phyloP scores from a whole-genome alignment of 1,140 invertebrate genomes.

The Saccostrea glomerata region DNA sequence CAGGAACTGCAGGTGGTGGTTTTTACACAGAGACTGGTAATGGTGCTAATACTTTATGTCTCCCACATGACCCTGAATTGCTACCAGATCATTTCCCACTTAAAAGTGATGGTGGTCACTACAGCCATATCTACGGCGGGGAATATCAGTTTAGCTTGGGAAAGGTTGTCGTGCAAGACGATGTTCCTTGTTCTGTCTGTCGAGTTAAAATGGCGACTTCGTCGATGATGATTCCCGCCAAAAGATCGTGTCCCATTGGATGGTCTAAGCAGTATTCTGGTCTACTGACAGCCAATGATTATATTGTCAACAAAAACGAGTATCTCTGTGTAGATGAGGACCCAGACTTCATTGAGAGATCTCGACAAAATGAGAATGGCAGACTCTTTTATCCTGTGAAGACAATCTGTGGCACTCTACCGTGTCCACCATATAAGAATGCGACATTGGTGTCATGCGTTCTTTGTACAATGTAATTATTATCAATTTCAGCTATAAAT shows the following conservation, averaged over 20 bases:
- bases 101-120: neutral
- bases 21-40: neutral
- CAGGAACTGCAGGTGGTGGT: neutral
- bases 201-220: neutral
- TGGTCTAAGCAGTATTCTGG: conserved; percentile 27
- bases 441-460: conserved; percentile 52
- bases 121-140: neutral
- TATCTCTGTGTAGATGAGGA: conserved; percentile 62
- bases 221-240: neutral
- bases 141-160: conserved; percentile 15
- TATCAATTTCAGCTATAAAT: too few species aligned
- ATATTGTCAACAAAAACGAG: neutral
- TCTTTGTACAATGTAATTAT: conserved; percentile 51
- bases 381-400: conserved; percentile 59
- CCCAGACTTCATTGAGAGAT: conserved; percentile 44
- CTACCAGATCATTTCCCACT: neutral
- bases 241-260: conserved; percentile 15
- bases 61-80: neutral
- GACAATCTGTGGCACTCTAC: conserved; percentile 55
- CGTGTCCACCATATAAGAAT: conserved; percentile 61
- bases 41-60: neutral
- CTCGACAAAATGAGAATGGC: conserved; percentile 50
- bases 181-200: conserved; percentile 43
- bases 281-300: neutral
- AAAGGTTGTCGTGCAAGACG: neutral